These are phyloP conservation scores for Athalia circularis DNA, from an alignment of 2,888 invertebrate species.

Conservation along the genomic window DNA sequence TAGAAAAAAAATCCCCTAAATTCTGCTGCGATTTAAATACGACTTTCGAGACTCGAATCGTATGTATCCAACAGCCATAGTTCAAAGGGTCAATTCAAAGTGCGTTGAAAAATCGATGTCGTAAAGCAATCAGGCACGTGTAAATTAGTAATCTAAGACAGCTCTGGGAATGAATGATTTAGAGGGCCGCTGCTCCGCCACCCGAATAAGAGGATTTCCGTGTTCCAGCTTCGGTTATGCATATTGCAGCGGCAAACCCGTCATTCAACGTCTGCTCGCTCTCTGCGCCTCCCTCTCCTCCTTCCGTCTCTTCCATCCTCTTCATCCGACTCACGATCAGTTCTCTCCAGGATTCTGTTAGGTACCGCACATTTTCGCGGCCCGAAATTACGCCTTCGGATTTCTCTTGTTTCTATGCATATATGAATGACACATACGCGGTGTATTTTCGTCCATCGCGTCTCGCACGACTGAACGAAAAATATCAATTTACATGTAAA, in stretches of 20 bases:
- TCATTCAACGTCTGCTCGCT: constrained; percentile 64
- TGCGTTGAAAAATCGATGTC: constrained; percentile 26
- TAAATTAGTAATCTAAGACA: constrained; percentile 69
- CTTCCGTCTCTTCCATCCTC: neutral
- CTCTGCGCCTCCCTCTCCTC: constrained; percentile 2
- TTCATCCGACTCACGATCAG: neutral
- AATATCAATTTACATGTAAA: too few relatives aligned
- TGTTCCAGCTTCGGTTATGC: constrained; percentile 68
- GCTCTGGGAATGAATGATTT: constrained; percentile 68
- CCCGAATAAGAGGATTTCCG: constrained; percentile 67
- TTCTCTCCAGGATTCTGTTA: constrained; percentile 16
- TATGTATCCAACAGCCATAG: neutral
- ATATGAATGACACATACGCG: too few relatives aligned
- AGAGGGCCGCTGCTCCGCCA: constrained; percentile 55
- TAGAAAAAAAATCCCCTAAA: too few relatives aligned
- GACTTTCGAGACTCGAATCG: too few relatives aligned
- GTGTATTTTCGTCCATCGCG: too few relatives aligned
- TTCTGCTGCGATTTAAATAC: too few relatives aligned
- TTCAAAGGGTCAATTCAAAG: constrained; percentile 33
- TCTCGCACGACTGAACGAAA: too few relatives aligned
- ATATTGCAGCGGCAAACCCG: constrained; percentile 70
- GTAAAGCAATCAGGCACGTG: constrained; percentile 58
- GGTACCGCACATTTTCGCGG: neutral
- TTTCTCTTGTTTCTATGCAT: neutral
- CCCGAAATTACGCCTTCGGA: neutral